Evolutionary conservation across 2,797 vertebrate genomes (phyloP).

Genomic region (Iguana delicatissima): DNA sequence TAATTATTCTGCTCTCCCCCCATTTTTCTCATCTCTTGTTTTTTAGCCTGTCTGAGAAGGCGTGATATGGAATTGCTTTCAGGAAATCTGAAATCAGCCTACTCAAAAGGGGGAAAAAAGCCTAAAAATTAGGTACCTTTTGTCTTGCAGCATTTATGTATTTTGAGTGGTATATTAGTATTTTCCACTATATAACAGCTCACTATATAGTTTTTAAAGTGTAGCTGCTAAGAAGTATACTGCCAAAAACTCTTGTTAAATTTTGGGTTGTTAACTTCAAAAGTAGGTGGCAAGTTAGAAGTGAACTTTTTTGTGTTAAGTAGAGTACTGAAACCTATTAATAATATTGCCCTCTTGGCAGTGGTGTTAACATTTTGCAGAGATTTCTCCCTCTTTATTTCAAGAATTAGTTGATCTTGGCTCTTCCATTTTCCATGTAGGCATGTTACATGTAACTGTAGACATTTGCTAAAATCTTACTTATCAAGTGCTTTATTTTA

Average conservation of each 20-base stretch:
- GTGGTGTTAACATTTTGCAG: not conserved
- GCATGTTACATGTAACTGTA: not conserved
- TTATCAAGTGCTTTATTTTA: not conserved
- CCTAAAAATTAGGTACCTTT: slow-evolving; percentile 31
- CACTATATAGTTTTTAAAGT: not conserved
- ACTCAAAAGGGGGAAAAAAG: not conserved
- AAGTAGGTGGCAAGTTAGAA: slow-evolving; percentile 18
- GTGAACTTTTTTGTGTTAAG: slow-evolving; percentile 14
- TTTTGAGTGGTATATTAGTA: not conserved
- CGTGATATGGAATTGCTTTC: slow-evolving; percentile 30
- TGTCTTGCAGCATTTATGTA: slow-evolving; percentile 18
- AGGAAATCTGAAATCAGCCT: slow-evolving; percentile 17
- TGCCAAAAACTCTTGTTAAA: slow-evolving; percentile 31
- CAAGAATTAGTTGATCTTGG: not conserved
- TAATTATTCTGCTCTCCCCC: slow-evolving; percentile 48
- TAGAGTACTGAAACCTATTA: slow-evolving; percentile 44
- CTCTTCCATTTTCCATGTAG: not conserved
- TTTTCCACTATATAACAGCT: slow-evolving; percentile 23
- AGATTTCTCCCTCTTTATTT: not conserved
- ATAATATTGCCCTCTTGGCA: slow-evolving; percentile 20
- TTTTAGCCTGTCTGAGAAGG: slow-evolving; percentile 26
- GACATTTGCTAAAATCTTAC: not conserved
- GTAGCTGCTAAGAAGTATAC: slow-evolving; percentile 19
- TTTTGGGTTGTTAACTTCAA: not conserved
- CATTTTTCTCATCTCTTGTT: slow-evolving; percentile 22